phyloP scores from a whole-genome alignment of 2,888 invertebrate genomes.

The Stenurella melanura region DNA sequence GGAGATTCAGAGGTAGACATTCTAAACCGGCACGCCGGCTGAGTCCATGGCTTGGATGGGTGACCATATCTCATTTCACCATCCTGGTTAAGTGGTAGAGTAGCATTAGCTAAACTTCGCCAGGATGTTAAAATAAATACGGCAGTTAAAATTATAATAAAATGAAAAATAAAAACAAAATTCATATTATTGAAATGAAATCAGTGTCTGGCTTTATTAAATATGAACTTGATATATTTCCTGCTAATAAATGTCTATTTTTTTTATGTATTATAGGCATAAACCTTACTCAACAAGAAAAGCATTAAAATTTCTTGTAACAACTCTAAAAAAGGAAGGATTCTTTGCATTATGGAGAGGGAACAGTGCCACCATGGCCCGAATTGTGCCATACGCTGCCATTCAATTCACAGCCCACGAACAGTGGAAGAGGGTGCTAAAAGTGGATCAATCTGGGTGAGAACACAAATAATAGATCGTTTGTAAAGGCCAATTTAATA shows the following conservation, averaged over 20 bases:
- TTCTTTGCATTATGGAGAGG: constrained; percentile 94
- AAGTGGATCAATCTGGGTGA: constrained; percentile 80
- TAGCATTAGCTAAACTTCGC: too few relatives aligned
- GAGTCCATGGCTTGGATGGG: too few relatives aligned
- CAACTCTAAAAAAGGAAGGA: constrained; percentile 86
- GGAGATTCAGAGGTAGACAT: too few relatives aligned
- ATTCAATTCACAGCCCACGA: constrained; percentile 98
- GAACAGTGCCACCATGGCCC: constrained; percentile 98
- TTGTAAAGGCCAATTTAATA: too few relatives aligned
- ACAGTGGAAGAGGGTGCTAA: constrained; percentile 91
- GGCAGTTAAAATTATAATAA: too few relatives aligned
- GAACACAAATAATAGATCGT: background rate
- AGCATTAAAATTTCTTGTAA: constrained; percentile 81
- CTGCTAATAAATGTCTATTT: background rate
- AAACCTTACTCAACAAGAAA: constrained; percentile 83
- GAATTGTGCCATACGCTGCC: constrained; percentile 97
- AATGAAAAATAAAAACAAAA: too few relatives aligned
- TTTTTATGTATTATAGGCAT: constrained; percentile 73
- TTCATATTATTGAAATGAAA: too few relatives aligned
- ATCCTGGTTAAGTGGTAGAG: too few relatives aligned
- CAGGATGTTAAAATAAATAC: too few relatives aligned
- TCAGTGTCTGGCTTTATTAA: background rate
- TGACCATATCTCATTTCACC: too few relatives aligned
- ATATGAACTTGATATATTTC: background rate
- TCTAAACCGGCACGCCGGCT: too few relatives aligned